Conservation (phyloP, 2,113 vertebrate species). For the Boleophthalmus pectinirostris region DNA sequence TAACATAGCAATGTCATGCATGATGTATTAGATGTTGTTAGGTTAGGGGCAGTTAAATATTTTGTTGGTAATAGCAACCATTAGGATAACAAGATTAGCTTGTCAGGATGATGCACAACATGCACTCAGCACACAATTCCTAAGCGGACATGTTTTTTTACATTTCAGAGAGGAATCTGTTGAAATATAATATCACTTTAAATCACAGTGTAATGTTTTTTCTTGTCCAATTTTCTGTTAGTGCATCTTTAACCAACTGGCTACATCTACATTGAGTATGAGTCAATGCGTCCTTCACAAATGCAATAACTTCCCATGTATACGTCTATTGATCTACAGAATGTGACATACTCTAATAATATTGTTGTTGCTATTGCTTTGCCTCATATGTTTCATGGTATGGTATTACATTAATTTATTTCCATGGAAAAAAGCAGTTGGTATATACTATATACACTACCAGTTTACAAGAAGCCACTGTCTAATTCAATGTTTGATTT, state of each 20-base stretch:
- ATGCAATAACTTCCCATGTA: background rate
- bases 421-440: too few species aligned
- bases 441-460: too few species aligned
- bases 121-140: constrained; percentile 2
- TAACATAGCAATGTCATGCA: background rate
- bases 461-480: too few species aligned
- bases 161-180: background rate
- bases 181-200: background rate
- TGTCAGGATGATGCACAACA: constrained; percentile 11
- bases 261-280: background rate
- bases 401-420: too few species aligned
- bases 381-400: too few species aligned
- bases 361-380: too few species aligned
- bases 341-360: too few species aligned
- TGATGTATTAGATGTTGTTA: background rate
- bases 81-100: background rate
- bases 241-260: too few species aligned
- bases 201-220: background rate
- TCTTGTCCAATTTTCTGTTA: background rate
- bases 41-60: background rate
- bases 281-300: background rate
- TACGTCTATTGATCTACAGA: too few species aligned
- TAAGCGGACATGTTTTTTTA: background rate
- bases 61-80: constrained; percentile 18
- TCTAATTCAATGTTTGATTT: too few species aligned